A percentile compares a stretch with the other conserved stretches of the same genome.
phyloP scores from a whole-genome alignment of 2,797 vertebrate genomes.

The Erithacus rubecula region DNA sequence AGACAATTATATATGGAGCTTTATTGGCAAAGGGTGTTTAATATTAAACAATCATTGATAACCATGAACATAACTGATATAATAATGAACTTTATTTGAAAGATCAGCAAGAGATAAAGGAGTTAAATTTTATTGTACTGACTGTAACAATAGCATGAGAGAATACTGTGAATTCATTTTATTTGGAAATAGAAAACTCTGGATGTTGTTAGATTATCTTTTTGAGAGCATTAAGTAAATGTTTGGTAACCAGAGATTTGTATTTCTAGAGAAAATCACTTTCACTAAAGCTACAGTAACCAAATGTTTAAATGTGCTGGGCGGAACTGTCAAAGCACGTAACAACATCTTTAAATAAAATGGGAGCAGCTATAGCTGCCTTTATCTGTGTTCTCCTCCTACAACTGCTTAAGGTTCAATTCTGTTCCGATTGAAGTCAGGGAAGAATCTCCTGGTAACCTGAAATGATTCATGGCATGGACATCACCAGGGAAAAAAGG shows the following conservation, averaged over 20 bases:
- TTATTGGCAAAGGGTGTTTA: constrained; percentile 56
- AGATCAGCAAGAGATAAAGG: constrained; percentile 67
- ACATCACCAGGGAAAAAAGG: background rate
- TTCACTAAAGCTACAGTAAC: constrained; percentile 60
- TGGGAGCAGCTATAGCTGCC: background rate
- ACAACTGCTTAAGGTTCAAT: background rate
- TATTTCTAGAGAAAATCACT: constrained; percentile 64
- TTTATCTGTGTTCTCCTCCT: background rate
- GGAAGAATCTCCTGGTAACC: background rate
- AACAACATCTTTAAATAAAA: constrained; percentile 64
- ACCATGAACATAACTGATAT: constrained; percentile 69
- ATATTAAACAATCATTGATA: constrained; percentile 71
- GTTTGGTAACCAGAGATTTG: constrained; percentile 68
- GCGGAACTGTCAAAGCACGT: constrained; percentile 59
- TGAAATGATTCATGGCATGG: background rate
- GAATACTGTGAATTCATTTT: constrained; percentile 60
- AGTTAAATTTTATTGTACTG: constrained; percentile 65
- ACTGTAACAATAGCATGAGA: constrained; percentile 45
- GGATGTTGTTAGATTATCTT: constrained; percentile 67
- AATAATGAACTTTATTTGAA: constrained; percentile 64
- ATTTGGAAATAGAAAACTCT: constrained; percentile 66
- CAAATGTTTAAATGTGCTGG: constrained; percentile 33
- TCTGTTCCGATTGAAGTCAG: background rate
- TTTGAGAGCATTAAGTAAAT: constrained; percentile 68
- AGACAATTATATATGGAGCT: constrained; percentile 51